Evolutionary conservation across 2,797 vertebrate species (phyloP), one percentile per base, ranked within the genome.

Genomic region (Cichlasoma orientale): DNA sequence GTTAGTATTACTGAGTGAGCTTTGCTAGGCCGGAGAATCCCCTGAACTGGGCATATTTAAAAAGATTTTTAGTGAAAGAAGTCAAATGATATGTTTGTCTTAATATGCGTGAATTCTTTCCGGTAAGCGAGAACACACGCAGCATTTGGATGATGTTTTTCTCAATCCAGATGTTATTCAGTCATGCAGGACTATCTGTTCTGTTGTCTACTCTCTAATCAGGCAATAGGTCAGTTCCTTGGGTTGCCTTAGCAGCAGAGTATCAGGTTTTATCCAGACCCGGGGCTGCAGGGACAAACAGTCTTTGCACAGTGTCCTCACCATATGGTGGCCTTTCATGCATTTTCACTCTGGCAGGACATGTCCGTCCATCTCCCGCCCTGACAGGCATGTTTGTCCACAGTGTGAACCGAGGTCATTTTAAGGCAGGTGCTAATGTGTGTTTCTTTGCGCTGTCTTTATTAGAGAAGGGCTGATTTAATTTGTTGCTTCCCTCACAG

Each of bases 311-410:
- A 90, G 82, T 84, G 75, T 84, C 56, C 75, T 52, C 78, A 88
- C 92, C 96, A 96, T 95, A 95, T 96, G 95, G 93, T 93, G 90
- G 94, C 93, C 91, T 93, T 92, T 91, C 74, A 91, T 90, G 92
- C 86, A 89, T 92, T 94, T 94, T 92, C 88, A 90, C 82, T 78
- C 77, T 78, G 86, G 82, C 72, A 61, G 86, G 63, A 90, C 72
- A 84, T 75, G 82, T 84, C 74, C 69, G 27, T 85, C 85, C 74
- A 70, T 75, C 81, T 79, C 80, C 77, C 58, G 70, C 38, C 74
- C 80, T 84, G 77, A 75, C 86, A 74, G 80, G 70, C 78, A 16
- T 90, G 89, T 94, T 92, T 92, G 78, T 85, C 78, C 75, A 85
- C 71, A 9, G 41, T 82, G 80, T 87, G 86, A 90, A 83, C 87